A percentile compares a stretch with the other conserved stretches of the same genome.
Conservation (phyloP, 2,888 invertebrate species). For the Agrotis puta region DNA sequence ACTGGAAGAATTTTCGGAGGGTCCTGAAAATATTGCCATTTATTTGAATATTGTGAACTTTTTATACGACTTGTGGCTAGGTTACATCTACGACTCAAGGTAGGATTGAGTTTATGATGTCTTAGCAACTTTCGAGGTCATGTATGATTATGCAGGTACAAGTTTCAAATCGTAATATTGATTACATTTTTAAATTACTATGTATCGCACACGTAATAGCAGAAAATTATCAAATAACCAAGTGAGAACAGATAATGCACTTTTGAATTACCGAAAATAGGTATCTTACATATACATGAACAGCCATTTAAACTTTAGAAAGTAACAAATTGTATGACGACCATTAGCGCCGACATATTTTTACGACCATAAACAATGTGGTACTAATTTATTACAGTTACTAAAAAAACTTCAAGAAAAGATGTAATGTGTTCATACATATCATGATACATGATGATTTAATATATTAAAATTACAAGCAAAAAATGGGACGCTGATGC, state of each 20-base stretch:
- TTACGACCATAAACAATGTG: too few relatives aligned
- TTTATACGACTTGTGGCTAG: background rate
- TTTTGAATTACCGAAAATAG: too few relatives aligned
- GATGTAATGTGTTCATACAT: background rate
- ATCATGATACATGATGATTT: constrained; percentile 9
- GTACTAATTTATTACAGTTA: too few relatives aligned
- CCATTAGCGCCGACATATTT: background rate
- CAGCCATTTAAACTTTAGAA: background rate
- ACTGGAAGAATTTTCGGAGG: constrained; percentile 92
- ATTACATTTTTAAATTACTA: too few relatives aligned
- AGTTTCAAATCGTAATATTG: background rate
- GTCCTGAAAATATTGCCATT: constrained; percentile 78
- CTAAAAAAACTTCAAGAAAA: too few relatives aligned
- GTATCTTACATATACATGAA: constrained; percentile 2
- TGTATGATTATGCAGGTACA: background rate
- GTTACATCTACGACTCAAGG: background rate
- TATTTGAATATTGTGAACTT: constrained; percentile 5
- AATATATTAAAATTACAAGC: constrained; percentile 12
- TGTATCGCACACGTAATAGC: too few relatives aligned
- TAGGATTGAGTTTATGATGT: background rate
- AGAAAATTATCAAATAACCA: too few relatives aligned
- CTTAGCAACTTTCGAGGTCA: background rate
- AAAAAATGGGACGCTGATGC: constrained; percentile 49
- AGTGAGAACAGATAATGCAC: too few relatives aligned
- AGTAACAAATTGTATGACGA: background rate